Percentiles rank a stretch among this genome's conserved stretches.
Conservation (phyloP, 1,140 invertebrate genomes). For the Brachystomella parvula region DNA sequence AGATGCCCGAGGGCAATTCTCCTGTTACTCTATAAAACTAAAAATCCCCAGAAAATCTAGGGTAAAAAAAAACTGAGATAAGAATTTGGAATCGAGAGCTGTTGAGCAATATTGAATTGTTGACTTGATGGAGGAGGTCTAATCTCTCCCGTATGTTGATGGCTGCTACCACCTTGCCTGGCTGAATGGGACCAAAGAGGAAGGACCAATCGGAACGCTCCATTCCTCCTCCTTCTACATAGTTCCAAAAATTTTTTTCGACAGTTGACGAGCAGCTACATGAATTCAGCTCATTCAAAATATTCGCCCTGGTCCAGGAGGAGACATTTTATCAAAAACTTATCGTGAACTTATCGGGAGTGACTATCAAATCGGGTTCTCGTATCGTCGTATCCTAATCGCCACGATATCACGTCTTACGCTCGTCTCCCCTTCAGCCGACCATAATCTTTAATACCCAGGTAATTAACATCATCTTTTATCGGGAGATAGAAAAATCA, state of each 20-base stretch:
- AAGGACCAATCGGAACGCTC: background rate
- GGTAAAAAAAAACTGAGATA: too few relatives aligned
- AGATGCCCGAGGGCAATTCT: too few relatives aligned
- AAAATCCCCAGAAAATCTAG: too few relatives aligned
- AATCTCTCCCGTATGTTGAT: too few relatives aligned
- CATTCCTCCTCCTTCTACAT: background rate
- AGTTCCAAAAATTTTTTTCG: background rate
- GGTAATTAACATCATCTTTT: slow-evolving; percentile 10
- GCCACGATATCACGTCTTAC: slow-evolving; percentile 11
- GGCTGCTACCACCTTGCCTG: background rate
- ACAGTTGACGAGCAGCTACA: background rate
- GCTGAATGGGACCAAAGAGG: background rate
- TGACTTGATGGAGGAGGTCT: too few relatives aligned
- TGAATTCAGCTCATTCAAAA: slow-evolving; percentile 4
- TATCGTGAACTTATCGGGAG: slow-evolving; percentile 7
- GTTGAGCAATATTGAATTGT: too few relatives aligned
- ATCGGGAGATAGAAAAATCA: background rate
- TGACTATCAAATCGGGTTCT: slow-evolving; percentile 9
- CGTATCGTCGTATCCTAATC: slow-evolving; percentile 2
- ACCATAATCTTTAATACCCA: background rate
- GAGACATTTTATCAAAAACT: slow-evolving; percentile 1
- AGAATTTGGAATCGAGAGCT: too few relatives aligned
- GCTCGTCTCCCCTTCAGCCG: background rate
- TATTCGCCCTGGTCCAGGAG: background rate
- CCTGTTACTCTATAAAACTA: too few relatives aligned